Conservation (phyloP, 2,113 vertebrate species). For the Cynocephalus volans region DNA sequence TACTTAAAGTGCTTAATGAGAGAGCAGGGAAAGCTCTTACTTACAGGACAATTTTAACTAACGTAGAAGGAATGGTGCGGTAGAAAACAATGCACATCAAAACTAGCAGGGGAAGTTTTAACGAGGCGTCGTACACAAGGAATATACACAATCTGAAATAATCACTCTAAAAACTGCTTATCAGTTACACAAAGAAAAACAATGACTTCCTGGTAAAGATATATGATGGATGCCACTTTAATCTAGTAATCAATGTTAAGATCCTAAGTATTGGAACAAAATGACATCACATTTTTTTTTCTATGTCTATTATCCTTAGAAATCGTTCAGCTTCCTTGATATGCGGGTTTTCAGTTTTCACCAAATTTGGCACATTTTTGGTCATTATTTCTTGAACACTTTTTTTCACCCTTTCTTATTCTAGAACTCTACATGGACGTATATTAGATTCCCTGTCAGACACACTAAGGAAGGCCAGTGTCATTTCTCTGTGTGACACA, state of each 20-base stretch:
- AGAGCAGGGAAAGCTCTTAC: not conserved
- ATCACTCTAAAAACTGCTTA: not conserved
- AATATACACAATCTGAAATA: not conserved
- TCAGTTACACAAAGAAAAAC: not conserved
- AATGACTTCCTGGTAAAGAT: not conserved
- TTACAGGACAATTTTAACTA: not conserved
- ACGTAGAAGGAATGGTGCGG: not conserved
- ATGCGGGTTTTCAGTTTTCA: no score
- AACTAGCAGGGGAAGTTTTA: not conserved
- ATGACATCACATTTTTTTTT: not conserved
- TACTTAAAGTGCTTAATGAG: not conserved
- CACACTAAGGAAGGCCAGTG: not conserved
- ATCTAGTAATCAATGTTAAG: rapidly evolving
- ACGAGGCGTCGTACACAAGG: not conserved
- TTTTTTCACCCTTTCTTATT: no score
- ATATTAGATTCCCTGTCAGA: no score
- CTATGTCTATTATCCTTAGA: no score
- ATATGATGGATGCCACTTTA: not conserved
- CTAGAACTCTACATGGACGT: no score
- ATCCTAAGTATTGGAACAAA: not conserved
- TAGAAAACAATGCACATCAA: not conserved
- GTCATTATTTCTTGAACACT: no score
- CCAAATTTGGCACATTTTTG: no score
- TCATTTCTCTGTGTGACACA: not conserved
- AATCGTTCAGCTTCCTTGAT: no score